phyloP scores from a whole-genome alignment of 2,113 vertebrate genomes.

The Chloropsis cyanopogon region DNA sequence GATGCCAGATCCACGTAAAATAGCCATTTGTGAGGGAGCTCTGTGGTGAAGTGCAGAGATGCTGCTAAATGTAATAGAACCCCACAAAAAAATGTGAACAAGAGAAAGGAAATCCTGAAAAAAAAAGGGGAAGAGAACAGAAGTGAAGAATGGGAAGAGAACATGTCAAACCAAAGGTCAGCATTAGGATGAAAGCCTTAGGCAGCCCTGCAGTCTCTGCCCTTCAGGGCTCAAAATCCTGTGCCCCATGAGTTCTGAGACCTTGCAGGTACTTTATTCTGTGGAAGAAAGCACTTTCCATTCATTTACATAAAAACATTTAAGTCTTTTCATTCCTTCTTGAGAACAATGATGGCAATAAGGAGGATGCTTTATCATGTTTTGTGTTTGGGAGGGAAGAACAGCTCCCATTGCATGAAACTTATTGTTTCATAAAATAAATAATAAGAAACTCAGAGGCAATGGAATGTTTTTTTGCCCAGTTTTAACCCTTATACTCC shows the following conservation, averaged over 20 bases:
- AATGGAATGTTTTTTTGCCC: background rate
- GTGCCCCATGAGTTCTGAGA: background rate
- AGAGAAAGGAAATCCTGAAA: background rate
- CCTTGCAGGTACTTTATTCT: background rate
- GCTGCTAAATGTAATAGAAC: background rate
- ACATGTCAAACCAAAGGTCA: background rate
- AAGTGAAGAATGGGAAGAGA: background rate
- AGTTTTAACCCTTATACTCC: background rate
- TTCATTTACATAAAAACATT: background rate
- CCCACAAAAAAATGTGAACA: background rate
- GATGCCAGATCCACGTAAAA: background rate
- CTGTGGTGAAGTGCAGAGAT: background rate
- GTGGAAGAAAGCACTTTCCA: background rate
- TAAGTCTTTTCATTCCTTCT: background rate
- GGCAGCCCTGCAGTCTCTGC: background rate
- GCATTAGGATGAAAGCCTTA: background rate
- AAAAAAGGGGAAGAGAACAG: background rate
- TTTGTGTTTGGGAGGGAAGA: background rate
- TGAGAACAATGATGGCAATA: background rate
- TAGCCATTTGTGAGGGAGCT: background rate
- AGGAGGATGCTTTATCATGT: background rate
- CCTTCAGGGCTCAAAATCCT: background rate
- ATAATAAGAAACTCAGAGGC: background rate
- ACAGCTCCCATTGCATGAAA: background rate
- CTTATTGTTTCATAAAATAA: background rate